Evolutionary conservation across 1,140 invertebrate species (phyloP), one percentile per base, ranked within the genome.

Genomic region (Aphidius gifuensis): DNA sequence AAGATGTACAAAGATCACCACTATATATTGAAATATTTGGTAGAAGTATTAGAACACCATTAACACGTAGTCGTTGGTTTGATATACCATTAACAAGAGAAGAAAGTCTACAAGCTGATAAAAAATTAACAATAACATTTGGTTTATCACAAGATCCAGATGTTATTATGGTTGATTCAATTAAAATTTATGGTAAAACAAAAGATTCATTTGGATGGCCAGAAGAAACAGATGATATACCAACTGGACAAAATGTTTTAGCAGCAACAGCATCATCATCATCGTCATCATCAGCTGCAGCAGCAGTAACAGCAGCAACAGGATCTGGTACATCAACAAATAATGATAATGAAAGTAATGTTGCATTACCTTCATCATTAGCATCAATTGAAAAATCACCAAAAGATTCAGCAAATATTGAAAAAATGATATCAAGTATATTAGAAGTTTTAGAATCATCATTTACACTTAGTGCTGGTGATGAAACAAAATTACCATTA

Each of bases 131-230:
- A 1, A 87, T 98, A n/a, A 88, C 87, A 46, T 96, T 99, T 82
- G 93, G 94, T 60, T 88, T 93, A 4, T 96, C 94, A 42, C 87
- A 89, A 74, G 94, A 97, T 82, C 86, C 92, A 0, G 91, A 92
- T 65, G 88, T 97, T 3, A 96, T 91, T 32, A 92, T 97, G 86
- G 86, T 98, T 4, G 95, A 98, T 79, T 94, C 92, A 47, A 89
- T 98, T 9, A 96, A 96, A 83, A 88, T 96, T 65, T 93, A 98
- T 77, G 94, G 94, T 3, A 97, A 97, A 80, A 93, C 92, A 4
- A 98, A 98, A 82, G 96, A 98, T 75, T 83, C 89, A 0, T 97
- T 98, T 80, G 95, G 94, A 48, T 98, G 96, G 96, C 95, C 96
- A 0, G 96, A 98, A 78, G 96, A 98, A 73, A 87, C 85, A 9